Evolutionary conservation across 1,140 invertebrate species (phyloP), one percentile per base, ranked within the genome.

Genomic region (Mactra quadrangularis): DNA sequence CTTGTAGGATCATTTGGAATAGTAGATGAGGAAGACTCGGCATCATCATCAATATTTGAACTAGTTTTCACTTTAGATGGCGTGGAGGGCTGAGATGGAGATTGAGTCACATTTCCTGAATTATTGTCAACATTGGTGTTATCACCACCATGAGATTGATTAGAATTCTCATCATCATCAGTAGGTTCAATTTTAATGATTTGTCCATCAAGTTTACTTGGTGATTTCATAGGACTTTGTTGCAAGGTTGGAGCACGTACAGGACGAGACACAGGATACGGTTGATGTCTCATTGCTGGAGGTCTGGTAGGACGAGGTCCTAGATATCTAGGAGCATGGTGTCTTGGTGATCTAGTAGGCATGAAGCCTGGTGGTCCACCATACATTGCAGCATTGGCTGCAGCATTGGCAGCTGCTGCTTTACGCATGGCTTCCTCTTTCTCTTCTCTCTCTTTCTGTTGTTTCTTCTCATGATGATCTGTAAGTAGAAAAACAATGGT

Each of bases 151-250:
- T 19, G 55, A 78, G 59, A 66, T 52, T 78, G 75, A 41, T 78
- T 78, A 17, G 75, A 78, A 47, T 17, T 47, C 45, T 76, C 72
- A 38, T 64, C 47, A 31, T 47, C 41, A 0, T 76, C 72, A 15
- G 64, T 47, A 11, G 75, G 75, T 55, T 78, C 75, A 35, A 64
- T 64, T 78, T 78, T 78, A 3, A 78, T 75, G 17, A 78, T n/a
- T 53, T 78, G 75, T n/a, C 41, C 57, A 57, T 68, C 45, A 50
- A 50, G 3, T 27, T n/a, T 72, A n/a, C 52, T 1, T 17, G 70
- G 33, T 27, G 38, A 15, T 50, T 25, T 50, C 38, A 45, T 29
- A 22, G 38, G 38, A 3, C 17, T n/a, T n/a, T 47, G 33, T 31
- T 38, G 38, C 13, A 29, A 31, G 27, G 11, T n/a, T 15, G 59